phyloP scores from a whole-genome alignment of 2,797 vertebrate genomes.

The Tadarida brasiliensis region DNA sequence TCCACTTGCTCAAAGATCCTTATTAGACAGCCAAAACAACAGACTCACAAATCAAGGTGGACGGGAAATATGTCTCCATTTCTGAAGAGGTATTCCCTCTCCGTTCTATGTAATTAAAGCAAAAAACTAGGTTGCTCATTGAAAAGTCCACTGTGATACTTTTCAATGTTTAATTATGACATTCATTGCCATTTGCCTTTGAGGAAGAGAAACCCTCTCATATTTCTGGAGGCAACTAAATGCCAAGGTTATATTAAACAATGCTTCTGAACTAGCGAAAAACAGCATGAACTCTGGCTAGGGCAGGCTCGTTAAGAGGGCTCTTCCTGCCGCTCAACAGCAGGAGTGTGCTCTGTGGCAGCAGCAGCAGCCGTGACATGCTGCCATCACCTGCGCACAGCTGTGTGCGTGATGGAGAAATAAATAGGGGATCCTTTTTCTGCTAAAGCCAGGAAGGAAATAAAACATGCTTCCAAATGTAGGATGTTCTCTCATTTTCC shows the following conservation, averaged over 20 bases:
- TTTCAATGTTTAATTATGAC: slow-evolving; percentile 80
- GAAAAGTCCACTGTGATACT: slow-evolving; percentile 69
- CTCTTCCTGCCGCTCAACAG: slow-evolving; percentile 74
- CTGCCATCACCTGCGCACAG: slow-evolving; percentile 50
- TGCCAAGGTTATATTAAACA: slow-evolving; percentile 81
- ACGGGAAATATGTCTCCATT: neutral
- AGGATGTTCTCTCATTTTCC: neutral
- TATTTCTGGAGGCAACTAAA: slow-evolving; percentile 83
- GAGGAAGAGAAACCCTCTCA: slow-evolving; percentile 76
- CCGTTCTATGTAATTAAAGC: slow-evolving; percentile 77
- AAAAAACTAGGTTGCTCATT: slow-evolving; percentile 62
- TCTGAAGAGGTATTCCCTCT: neutral
- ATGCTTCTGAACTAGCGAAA: slow-evolving; percentile 75
- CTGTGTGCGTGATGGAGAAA: slow-evolving; percentile 72
- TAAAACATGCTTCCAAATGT: neutral
- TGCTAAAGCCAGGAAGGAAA: slow-evolving; percentile 55
- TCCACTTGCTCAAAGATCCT: neutral
- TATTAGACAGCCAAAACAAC: neutral
- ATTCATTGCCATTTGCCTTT: slow-evolving; percentile 81
- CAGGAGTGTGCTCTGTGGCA: slow-evolving; percentile 73
- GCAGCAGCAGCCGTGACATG: slow-evolving; percentile 38
- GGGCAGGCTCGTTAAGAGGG: slow-evolving; percentile 79
- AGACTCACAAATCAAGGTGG: neutral
- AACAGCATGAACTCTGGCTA: slow-evolving; percentile 78
- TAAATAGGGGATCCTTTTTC: slow-evolving; percentile 61